Evolutionary conservation across 2,888 invertebrate species (phyloP).

Genomic region (Desoria tigrina): DNA sequence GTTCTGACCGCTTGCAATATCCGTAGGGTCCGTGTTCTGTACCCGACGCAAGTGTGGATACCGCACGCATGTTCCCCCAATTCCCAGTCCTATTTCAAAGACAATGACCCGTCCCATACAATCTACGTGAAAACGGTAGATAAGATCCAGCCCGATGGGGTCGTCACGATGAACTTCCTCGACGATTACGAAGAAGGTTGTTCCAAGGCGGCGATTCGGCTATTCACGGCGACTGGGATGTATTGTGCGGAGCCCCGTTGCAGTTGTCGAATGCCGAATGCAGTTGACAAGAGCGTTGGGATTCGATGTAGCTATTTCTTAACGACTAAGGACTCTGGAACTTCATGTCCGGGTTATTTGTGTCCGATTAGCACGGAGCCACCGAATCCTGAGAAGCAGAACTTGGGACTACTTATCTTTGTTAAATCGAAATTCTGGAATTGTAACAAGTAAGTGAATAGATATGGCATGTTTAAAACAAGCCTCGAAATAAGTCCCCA

Average conservation of each 20-base stretch:
- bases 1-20: slow-evolving; percentile 4
- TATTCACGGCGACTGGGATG: slow-evolving; percentile 23
- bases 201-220: slow-evolving; percentile 17
- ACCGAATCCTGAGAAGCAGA: slow-evolving; percentile 28
- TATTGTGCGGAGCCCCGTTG: slow-evolving; percentile 24
- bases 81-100: slow-evolving; percentile 12
- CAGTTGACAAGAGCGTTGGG: slow-evolving; percentile 23
- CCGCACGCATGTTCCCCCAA: slow-evolving; percentile 32
- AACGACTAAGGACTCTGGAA: background rate
- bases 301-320: slow-evolving; percentile 22
- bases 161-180: slow-evolving; percentile 27
- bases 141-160: slow-evolving; percentile 4
- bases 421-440: slow-evolving; percentile 30
- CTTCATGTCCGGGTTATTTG: slow-evolving; percentile 24
- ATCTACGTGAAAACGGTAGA: slow-evolving; percentile 34
- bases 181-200: slow-evolving; percentile 25
- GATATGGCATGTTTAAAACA: too few species aligned
- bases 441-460: slow-evolving; percentile 33
- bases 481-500: too few species aligned
- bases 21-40: slow-evolving; percentile 18
- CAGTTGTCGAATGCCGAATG: slow-evolving; percentile 2
- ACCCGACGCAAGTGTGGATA: slow-evolving; percentile 28
- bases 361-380: slow-evolving; percentile 20
- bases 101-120: slow-evolving; percentile 13
- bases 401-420: slow-evolving; percentile 26